Evolutionary conservation across 2,888 invertebrate genomes (phyloP).

Genomic region (Drosophila neutralis): DNA sequence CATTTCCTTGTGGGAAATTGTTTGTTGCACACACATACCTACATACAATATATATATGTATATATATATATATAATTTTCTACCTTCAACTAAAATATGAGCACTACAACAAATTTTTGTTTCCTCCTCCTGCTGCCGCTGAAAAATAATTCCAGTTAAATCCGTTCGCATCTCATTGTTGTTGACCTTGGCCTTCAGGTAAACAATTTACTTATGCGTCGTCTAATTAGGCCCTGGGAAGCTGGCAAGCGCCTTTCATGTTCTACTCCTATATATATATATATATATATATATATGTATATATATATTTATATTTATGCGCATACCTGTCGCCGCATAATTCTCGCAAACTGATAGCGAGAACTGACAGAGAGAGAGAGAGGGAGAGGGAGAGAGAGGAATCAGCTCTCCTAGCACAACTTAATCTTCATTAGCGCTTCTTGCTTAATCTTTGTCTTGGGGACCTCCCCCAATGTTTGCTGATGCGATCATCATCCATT

Average conservation of each 20-base stretch:
- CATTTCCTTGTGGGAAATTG: conserved; percentile 75
- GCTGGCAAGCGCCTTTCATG: conserved; percentile 53
- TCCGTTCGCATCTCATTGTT: conserved; percentile 64
- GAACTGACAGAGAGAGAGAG: background rate
- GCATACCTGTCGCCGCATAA: conserved; percentile 59
- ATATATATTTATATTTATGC: conserved; percentile 19
- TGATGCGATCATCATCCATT: background rate
- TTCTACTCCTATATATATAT: conserved; percentile 20
- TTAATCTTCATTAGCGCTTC: conserved; percentile 67
- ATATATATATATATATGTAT: background rate
- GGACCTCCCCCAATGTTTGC: background rate
- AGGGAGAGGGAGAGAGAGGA: background rate
- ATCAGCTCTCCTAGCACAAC: conserved; percentile 25
- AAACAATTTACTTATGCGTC: conserved; percentile 65
- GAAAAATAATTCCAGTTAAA: conserved; percentile 70
- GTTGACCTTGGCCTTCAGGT: conserved; percentile 74
- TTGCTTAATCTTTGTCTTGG: conserved; percentile 16
- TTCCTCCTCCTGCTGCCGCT: conserved; percentile 33
- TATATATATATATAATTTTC: background rate
- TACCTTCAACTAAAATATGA: conserved; percentile 26
- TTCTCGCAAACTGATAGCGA: conserved; percentile 40
- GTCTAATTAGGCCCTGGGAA: conserved; percentile 66
- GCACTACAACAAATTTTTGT: conserved; percentile 21
- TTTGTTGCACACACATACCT: conserved; percentile 36
- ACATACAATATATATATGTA: background rate